Conservation (phyloP, 2,888 invertebrate genomes). For the Siphonodentalium dalli region DNA sequence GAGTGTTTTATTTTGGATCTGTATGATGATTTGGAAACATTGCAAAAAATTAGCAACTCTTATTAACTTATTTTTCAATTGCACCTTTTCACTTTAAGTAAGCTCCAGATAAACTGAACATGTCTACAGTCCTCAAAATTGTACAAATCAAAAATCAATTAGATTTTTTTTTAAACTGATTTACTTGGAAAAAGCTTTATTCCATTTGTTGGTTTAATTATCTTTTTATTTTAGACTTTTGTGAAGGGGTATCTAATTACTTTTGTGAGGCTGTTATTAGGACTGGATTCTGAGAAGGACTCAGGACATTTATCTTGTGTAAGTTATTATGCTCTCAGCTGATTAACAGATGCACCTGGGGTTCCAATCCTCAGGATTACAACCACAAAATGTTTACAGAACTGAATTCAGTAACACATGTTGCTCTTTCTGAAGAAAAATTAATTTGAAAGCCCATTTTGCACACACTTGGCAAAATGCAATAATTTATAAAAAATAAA, state of each 20-base stretch:
- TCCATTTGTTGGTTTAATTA: no score
- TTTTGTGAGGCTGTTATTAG: slow-evolving; percentile 91
- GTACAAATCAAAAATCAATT: no score
- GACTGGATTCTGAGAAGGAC: slow-evolving; percentile 96
- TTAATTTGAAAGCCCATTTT: no score
- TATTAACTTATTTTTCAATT: no score
- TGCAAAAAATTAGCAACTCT: neutral
- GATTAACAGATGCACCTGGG: neutral
- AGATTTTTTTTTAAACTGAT: neutral
- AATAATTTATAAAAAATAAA: no score
- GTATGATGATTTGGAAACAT: neutral
- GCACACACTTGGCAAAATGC: no score
- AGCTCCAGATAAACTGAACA: no score
- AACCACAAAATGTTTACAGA: no score
- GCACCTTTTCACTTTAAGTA: no score
- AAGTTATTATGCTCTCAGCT: slow-evolving; percentile 64
- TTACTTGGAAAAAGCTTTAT: neutral
- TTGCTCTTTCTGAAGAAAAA: no score
- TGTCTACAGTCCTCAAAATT: no score
- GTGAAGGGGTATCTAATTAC: slow-evolving; percentile 98
- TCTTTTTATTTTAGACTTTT: slow-evolving; percentile 77
- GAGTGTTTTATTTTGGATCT: neutral
- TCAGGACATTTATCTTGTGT: slow-evolving; percentile 97
- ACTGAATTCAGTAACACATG: no score
- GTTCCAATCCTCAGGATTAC: neutral